Evolutionary conservation across 2,888 invertebrate genomes (phyloP).

Genomic region (Acanthacorydalis orientalis): DNA sequence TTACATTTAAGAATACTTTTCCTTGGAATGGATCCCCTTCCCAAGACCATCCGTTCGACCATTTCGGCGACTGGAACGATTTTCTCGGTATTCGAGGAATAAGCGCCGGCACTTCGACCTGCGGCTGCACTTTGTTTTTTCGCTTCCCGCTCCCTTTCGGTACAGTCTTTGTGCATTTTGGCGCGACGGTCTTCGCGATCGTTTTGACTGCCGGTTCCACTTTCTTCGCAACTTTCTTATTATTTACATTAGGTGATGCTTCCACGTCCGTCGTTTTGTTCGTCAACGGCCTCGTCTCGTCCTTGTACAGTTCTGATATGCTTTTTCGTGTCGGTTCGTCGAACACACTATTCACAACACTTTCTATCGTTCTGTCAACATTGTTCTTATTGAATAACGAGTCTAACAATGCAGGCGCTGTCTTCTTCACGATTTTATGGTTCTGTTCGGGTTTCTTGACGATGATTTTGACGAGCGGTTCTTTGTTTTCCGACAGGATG

Average conservation of each 20-base stretch:
- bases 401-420: conserved; percentile 29
- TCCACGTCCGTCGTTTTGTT: conserved; percentile 10
- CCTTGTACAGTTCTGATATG: conserved; percentile 19
- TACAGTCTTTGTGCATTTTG: conserved; percentile 11
- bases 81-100: conserved; percentile 18
- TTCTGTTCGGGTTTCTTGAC: conserved; percentile 11
- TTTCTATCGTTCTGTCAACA: conserved; percentile 33
- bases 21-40: conserved; percentile 69
- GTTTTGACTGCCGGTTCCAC: conserved; percentile 1
- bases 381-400: conserved; percentile 38
- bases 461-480: conserved; percentile 11
- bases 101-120: conserved; percentile 12
- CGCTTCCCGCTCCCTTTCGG: conserved; percentile 19
- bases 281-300: conserved; percentile 19
- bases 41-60: conserved; percentile 91
- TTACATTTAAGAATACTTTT: conserved; percentile 77
- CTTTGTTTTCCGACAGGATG: conserved; percentile 15
- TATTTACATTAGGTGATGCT: conserved; percentile 5
- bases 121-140: conserved; percentile 11
- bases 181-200: not conserved
- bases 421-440: conserved; percentile 12
- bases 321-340: conserved; percentile 31
- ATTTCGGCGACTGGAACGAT: conserved; percentile 35
- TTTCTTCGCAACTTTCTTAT: conserved; percentile 18
- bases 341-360: conserved; percentile 19